Percentiles rank a stretch among this genome's conserved stretches.
Evolutionary conservation across 2,888 invertebrate genomes (phyloP).

Genomic region (Corythucha ciliata): DNA sequence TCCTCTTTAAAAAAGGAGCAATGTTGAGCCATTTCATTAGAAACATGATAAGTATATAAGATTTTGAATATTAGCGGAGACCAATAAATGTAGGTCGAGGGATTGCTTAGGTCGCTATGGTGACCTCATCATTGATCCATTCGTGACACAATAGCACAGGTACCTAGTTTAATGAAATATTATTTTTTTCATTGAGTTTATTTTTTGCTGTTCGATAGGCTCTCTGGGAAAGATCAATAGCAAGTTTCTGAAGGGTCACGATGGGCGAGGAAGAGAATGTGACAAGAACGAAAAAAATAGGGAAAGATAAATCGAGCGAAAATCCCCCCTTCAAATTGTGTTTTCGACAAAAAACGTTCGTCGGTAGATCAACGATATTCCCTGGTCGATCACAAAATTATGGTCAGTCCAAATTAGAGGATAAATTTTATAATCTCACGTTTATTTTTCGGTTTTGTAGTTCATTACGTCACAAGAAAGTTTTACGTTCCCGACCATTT

Average conservation of each 20-base stretch:
- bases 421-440: slow-evolving; percentile 2
- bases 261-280: background rate
- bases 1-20: no score
- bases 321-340: slow-evolving; percentile 28
- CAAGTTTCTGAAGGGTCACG: no score
- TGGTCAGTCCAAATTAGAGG: slow-evolving; percentile 22
- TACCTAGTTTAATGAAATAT: no score
- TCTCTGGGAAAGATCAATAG: no score
- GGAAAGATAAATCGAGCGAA: slow-evolving; percentile 13
- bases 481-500: slow-evolving; percentile 25
- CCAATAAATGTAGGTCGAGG: slow-evolving; percentile 21
- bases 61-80: no score
- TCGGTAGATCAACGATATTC: slow-evolving; percentile 24
- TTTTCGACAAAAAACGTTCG: slow-evolving; percentile 23
- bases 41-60: no score
- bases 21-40: no score
- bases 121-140: slow-evolving; percentile 30
- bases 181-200: no score
- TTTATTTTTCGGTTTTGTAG: slow-evolving; percentile 19
- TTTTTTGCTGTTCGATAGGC: no score
- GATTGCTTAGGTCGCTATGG: slow-evolving; percentile 25
- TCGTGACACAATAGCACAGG: slow-evolving; percentile 25
- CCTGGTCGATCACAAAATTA: slow-evolving; percentile 24
- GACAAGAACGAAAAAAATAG: slow-evolving; percentile 8
- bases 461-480: slow-evolving; percentile 27